Conservation (phyloP, 2,113 vertebrate species). For the Copsychus sechellarum region DNA sequence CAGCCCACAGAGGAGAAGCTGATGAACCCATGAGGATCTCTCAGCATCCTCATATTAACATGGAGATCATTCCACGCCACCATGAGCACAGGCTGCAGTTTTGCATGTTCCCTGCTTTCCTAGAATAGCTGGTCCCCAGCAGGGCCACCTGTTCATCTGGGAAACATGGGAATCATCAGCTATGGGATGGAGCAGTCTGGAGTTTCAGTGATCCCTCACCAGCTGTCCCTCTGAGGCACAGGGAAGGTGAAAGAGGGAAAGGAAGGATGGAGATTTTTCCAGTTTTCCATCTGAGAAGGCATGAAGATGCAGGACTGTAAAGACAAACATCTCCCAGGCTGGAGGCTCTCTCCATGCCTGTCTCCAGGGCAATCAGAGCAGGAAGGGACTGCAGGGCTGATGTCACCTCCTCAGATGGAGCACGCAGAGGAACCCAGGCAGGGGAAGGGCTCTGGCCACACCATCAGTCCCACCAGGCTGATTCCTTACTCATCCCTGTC, state of each 20-base stretch:
- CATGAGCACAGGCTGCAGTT: neutral
- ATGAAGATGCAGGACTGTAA: neutral
- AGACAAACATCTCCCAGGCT: neutral
- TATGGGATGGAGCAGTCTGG: neutral
- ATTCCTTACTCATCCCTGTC: neutral
- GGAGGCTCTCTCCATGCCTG: neutral
- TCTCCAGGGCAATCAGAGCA: neutral
- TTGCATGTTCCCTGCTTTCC: neutral
- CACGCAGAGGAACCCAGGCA: neutral
- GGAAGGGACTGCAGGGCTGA: neutral
- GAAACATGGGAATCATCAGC: neutral
- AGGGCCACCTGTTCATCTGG: neutral
- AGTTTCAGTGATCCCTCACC: neutral
- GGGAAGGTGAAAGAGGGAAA: neutral
- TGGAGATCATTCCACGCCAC: fast-evolving
- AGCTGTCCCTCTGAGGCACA: neutral
- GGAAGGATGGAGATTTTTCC: neutral
- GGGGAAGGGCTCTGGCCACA: neutral
- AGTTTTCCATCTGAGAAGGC: neutral
- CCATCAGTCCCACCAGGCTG: neutral
- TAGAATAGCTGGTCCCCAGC: neutral
- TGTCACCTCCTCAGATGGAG: neutral
- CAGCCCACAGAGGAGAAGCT: neutral
- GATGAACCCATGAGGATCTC: neutral
- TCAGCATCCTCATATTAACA: neutral